Conservation (phyloP, 2,113 vertebrate genomes). For the Alethe castanea region DNA sequence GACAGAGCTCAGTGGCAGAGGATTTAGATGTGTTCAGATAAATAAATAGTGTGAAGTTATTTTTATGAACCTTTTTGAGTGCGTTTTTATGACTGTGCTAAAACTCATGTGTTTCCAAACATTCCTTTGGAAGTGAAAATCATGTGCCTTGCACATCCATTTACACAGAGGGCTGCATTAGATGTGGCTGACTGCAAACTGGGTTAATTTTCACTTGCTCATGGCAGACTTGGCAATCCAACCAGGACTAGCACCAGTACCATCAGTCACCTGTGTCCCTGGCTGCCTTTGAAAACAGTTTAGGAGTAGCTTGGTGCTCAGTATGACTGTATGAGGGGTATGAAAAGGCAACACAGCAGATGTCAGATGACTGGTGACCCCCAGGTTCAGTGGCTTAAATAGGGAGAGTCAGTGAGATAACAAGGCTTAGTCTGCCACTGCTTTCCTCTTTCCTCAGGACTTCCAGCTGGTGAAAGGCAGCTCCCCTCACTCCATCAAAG, state of each 20-base stretch:
- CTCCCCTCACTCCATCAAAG: not conserved
- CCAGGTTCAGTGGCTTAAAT: not conserved
- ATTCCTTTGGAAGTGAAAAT: not conserved
- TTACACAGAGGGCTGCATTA: not conserved
- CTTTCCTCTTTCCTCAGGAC: not conserved
- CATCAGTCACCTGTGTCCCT: not conserved
- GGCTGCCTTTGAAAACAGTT: not conserved
- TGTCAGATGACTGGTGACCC: not conserved
- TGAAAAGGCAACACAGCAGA: not conserved
- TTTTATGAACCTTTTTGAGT: not conserved
- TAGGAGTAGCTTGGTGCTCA: not conserved
- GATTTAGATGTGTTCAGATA: not conserved
- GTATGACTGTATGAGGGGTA: not conserved
- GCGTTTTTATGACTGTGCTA: not conserved
- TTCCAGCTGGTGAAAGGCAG: not conserved
- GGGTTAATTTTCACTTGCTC: not conserved
- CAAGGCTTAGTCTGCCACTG: not conserved
- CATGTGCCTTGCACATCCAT: not conserved
- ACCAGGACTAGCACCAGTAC: fast-evolving
- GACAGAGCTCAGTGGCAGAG: not conserved
- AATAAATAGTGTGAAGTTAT: not conserved
- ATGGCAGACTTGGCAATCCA: not conserved
- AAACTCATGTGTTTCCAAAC: not conserved
- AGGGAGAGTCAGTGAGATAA: not conserved
- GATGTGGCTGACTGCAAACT: not conserved